phyloP scores from a whole-genome alignment of 2,888 invertebrate genomes.

The Scaptomyza polygonia region DNA sequence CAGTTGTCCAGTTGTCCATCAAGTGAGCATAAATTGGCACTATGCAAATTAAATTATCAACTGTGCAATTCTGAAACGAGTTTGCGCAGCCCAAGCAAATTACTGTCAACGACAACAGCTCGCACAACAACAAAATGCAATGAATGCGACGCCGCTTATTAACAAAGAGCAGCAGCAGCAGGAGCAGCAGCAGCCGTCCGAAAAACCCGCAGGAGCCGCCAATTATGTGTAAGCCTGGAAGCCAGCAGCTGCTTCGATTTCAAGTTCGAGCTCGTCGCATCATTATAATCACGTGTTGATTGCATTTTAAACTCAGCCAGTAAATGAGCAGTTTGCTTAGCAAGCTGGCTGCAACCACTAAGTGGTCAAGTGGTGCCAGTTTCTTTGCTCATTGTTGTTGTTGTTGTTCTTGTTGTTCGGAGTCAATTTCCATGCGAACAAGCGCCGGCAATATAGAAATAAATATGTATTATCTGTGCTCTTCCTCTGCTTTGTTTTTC shows the following conservation, averaged over 20 bases:
- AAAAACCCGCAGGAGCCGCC: slow-evolving; percentile 31
- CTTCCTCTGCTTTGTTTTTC: slow-evolving; percentile 9
- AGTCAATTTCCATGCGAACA: slow-evolving; percentile 57
- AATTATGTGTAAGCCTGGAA: slow-evolving; percentile 75
- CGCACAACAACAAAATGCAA: slow-evolving; percentile 60
- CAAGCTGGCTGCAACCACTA: slow-evolving; percentile 22
- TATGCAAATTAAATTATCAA: slow-evolving; percentile 82
- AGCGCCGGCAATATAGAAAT: slow-evolving; percentile 49
- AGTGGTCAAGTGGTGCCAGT: slow-evolving; percentile 40
- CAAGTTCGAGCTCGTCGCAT: slow-evolving; percentile 51
- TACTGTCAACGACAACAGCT: slow-evolving; percentile 75
- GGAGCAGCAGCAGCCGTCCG: background rate
- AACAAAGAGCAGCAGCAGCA: slow-evolving; percentile 23
- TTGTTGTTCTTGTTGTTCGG: background rate
- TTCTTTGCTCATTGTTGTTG: background rate
- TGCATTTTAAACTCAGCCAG: slow-evolving; percentile 74
- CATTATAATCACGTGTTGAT: slow-evolving; percentile 81
- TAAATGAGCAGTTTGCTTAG: slow-evolving; percentile 56
- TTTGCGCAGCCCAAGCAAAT: slow-evolving; percentile 72
- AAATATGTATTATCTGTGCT: slow-evolving; percentile 48
- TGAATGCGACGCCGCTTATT: slow-evolving; percentile 73
- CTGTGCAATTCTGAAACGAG: slow-evolving; percentile 70
- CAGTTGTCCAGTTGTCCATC: slow-evolving; percentile 63
- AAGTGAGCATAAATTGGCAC: slow-evolving; percentile 80
- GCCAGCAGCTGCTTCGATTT: slow-evolving; percentile 28